Base-by-base conservation (phyloP, 2,113 vertebrate species). In the Oreochromis spilurus region DNA sequence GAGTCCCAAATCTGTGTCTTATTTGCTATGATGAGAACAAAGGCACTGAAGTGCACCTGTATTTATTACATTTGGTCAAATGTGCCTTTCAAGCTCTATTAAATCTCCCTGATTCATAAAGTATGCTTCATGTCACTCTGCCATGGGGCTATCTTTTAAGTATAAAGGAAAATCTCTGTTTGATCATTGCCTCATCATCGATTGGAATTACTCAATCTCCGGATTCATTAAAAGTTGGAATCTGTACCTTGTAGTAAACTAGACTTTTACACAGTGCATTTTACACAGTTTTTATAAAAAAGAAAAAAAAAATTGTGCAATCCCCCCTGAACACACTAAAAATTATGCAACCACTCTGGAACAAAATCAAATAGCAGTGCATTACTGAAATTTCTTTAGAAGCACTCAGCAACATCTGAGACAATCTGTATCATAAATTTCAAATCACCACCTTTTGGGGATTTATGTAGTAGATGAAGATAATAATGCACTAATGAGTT, bases 291-390 rank as follows among this genome's bases (percentile, higher is more conserved):
- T 84, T 86, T n/a, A 36, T 81, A 57, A 85, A 52, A 77, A 50
- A 72, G 0, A 1, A 2, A 17, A 36, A 7, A 17, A 85, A 82
- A 60, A 48, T 84, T 92, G 90, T 5, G 12, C 81, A 91, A 92
- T 81, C 54, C 21, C 43, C 62, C 21, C 3, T 21, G 9, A 87
- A 81, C 81, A n/a, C 86, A 45, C 29, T 67, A 16, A 21, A 45
- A 53, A 81, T 93, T 93, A 84, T 12, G 83, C 87, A 91, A 94
- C 83, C 9, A 4, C 17, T 19, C 31, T 81, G 58, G 72, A 78
- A 3, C 11, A 6, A 77, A 79, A 72, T 84, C 79, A 53, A 52
- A 70, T 53, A n/a, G 26, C 70, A 84, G 14, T 34, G 1, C 50
- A 79, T 53, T 70, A 29, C 45, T 29, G 45, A 84, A 24, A 43